Percentiles rank a stretch among this genome's conserved stretches.
Evolutionary conservation across 2,797 vertebrate species (phyloP).

Genomic region (Nannoperca obscura): DNA sequence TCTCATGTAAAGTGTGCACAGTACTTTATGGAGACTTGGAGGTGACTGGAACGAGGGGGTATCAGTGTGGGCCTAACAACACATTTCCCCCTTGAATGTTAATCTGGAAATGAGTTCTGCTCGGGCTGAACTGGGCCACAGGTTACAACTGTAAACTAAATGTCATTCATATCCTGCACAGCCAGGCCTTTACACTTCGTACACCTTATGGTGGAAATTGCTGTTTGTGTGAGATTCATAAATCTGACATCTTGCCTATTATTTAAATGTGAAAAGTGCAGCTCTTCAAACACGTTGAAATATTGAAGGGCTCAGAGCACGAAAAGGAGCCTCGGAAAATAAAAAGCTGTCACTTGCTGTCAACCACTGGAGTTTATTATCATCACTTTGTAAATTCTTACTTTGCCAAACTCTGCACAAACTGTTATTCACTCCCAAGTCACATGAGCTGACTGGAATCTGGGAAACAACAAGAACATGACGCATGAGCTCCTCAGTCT

Average conservation of each 20-base stretch:
- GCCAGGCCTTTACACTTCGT: neutral
- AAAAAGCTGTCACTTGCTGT: constrained; percentile 26
- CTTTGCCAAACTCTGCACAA: constrained; percentile 18
- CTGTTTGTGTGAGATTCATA: neutral
- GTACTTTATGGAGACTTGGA: neutral
- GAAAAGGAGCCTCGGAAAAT: neutral
- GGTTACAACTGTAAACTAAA: neutral
- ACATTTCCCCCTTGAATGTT: neutral
- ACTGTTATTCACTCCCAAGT: neutral
- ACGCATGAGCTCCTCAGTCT: neutral
- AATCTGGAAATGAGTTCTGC: neutral
- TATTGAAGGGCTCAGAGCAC: neutral
- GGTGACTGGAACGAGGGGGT: too few species aligned
- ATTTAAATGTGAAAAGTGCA: constrained; percentile 23
- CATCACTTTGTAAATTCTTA: neutral
- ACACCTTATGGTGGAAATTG: neutral
- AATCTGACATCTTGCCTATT: neutral
- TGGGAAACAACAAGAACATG: constrained; percentile 2
- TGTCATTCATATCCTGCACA: neutral
- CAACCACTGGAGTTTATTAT: constrained; percentile 1
- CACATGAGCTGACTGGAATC: neutral
- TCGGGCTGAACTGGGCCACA: neutral
- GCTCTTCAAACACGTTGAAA: neutral
- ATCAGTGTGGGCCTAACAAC: neutral
- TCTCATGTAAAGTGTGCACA: too few species aligned